Evolutionary conservation across 1,140 invertebrate genomes (phyloP).

Genomic region (Achroia grisella): DNA sequence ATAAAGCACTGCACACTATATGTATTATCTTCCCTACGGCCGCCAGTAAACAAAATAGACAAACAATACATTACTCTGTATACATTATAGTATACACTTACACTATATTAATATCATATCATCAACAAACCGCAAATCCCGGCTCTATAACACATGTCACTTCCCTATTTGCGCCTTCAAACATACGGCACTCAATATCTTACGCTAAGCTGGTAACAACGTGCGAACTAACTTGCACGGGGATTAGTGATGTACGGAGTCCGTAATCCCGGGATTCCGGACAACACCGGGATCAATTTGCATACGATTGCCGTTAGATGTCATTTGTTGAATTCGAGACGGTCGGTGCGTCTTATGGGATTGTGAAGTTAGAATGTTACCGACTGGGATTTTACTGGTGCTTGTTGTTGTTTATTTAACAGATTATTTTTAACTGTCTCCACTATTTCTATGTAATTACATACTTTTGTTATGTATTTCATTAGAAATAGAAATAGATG

Average conservation of each 20-base stretch:
- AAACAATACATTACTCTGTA: too few relatives aligned
- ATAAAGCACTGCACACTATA: too few relatives aligned
- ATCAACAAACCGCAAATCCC: not conserved
- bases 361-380: slow-evolving; percentile 21
- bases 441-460: too few relatives aligned
- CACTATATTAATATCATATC: too few relatives aligned
- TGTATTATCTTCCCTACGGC: too few relatives aligned
- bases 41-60: too few relatives aligned
- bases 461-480: too few relatives aligned
- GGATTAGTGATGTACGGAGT: slow-evolving; percentile 45
- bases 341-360: slow-evolving; percentile 36
- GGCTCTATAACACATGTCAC: slow-evolving; percentile 2
- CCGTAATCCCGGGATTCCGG: slow-evolving; percentile 38
- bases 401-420: too few relatives aligned
- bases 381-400: too few relatives aligned
- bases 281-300: slow-evolving; percentile 42
- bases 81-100: too few relatives aligned
- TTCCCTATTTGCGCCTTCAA: slow-evolving; percentile 8
- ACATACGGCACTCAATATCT: slow-evolving; percentile 43
- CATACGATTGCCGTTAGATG: slow-evolving; percentile 53
- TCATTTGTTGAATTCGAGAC: slow-evolving; percentile 49
- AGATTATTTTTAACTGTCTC: too few relatives aligned
- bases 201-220: slow-evolving; percentile 48
- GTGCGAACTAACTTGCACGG: slow-evolving; percentile 32
- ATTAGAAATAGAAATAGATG: too few relatives aligned